Conservation (phyloP, 37 sponge, comb jelly and placozoan genomes). For the Sycon ciliatum region DNA sequence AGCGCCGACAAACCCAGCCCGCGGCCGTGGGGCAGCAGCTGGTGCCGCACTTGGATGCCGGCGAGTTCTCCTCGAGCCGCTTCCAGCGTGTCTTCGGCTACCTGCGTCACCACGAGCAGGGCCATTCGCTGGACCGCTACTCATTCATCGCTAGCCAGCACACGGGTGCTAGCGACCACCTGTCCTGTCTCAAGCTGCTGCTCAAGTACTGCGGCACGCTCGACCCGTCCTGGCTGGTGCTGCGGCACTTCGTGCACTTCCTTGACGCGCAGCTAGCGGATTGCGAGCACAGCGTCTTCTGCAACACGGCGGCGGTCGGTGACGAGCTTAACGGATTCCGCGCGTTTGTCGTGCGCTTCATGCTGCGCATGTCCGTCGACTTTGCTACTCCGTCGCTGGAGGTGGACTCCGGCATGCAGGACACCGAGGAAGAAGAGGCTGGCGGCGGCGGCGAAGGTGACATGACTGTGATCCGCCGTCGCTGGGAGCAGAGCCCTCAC, state of each 20-base stretch:
- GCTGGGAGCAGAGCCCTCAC: constrained; percentile 55
- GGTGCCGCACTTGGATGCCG: too few relatives aligned
- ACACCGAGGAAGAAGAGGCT: not conserved
- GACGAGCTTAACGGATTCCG: not conserved
- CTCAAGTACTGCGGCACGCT: not conserved
- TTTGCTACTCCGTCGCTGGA: constrained; percentile 12
- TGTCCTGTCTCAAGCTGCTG: too few relatives aligned
- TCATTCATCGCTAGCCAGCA: too few relatives aligned
- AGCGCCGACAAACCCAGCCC: too few relatives aligned
- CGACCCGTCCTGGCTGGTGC: not conserved
- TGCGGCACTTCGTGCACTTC: not conserved
- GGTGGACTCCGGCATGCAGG: not conserved
- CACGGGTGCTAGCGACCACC: too few relatives aligned
- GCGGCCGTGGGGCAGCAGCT: too few relatives aligned
- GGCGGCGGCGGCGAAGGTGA: not conserved
- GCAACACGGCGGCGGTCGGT: not conserved
- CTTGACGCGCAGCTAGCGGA: not conserved
- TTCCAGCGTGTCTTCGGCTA: not conserved
- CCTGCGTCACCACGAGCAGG: too few relatives aligned
- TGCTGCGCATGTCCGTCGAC: not conserved
- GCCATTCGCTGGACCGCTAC: too few relatives aligned
- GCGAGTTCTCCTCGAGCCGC: too few relatives aligned
- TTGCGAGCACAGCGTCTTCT: not conserved
- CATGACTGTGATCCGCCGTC: not conserved
- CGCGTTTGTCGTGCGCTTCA: not conserved